Base-by-base conservation (phyloP, 2,888 invertebrate species). In the Hirtodrosophila confusa region DNA sequence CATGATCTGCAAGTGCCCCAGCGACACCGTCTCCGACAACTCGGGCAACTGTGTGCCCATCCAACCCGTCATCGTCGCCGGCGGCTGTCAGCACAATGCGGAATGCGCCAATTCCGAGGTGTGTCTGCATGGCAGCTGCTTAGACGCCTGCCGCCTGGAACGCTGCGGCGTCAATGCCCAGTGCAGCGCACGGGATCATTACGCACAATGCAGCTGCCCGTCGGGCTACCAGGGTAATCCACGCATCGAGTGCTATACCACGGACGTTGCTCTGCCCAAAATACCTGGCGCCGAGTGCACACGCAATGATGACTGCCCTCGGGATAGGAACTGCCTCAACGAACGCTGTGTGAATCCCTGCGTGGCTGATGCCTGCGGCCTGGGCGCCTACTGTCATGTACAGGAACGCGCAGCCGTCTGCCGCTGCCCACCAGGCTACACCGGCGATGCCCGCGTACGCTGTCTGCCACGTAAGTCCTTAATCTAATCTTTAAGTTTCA, bases 1-100 rank as follows among this genome's bases (percentile, higher is more conserved):
- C 0, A 95, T 97, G 80, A 95, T 97, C 80, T 97, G 97, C 89
- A 94, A 95, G 86, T 98, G 97, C 91, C 96, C 97, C 11, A 93
- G 95, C 39, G 97, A 97, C 68, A 96, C 95, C 0, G 93, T 96
- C 43, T 94, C 95, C 0, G 95, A 96, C 72, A 93, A 93, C 5
- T 94, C 94, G 55, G 95, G 95, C 75, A 94, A 94, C 71, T 97
- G 97, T 90, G 93, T 94, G 69, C 90, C 92, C 24, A 93, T 93
- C 27, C 93, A 93, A 39, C 92, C 93, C 62, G 92, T 93, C 66
- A 92, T 93, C 66, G 58, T 73, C 4, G 89, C 92, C 66, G 90
- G 92, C 3, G 94, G 95, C 79, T 97, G 97, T 88, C 93, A 93
- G 49, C 92, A 92, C 0, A 96, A 97, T 90, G 92, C 94, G 1